Evolutionary conservation across 2,888 invertebrate genomes (phyloP).

Genomic region (Melanchra persicariae): DNA sequence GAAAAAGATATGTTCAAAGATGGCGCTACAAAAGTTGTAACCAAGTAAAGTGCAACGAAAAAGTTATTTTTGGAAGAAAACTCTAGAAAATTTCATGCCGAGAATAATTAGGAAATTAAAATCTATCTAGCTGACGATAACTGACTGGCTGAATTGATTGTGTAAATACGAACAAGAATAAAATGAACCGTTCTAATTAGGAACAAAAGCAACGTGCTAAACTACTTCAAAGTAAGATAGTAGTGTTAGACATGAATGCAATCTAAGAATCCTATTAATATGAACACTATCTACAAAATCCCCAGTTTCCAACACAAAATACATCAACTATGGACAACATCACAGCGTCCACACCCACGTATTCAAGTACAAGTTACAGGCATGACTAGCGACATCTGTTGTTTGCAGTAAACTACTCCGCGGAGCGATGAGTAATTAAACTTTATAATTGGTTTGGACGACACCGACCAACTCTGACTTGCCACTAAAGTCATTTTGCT

Average conservation of each 20-base stretch:
- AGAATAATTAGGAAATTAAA: background rate
- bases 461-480: constrained; percentile 61
- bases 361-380: constrained; percentile 34
- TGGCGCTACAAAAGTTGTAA: background rate
- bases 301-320: background rate
- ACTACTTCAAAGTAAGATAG: too few relatives aligned
- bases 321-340: constrained; percentile 24
- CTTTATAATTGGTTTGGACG: constrained; percentile 78
- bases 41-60: background rate
- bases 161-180: background rate
- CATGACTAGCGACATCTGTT: constrained; percentile 63
- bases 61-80: background rate
- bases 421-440: constrained; percentile 77
- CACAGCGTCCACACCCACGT: constrained; percentile 19
- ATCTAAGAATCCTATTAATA: background rate
- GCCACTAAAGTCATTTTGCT: constrained; percentile 55
- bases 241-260: background rate
- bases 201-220: background rate
- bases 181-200: background rate
- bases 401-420: constrained; percentile 64
- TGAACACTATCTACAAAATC: constrained; percentile 1
- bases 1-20: constrained; percentile 9
- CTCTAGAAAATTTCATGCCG: rapidly evolving
- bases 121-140: background rate
- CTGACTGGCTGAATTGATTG: rapidly evolving